phyloP scores from a whole-genome alignment of 2,113 vertebrate genomes.

The Montifringilla adamsi region DNA sequence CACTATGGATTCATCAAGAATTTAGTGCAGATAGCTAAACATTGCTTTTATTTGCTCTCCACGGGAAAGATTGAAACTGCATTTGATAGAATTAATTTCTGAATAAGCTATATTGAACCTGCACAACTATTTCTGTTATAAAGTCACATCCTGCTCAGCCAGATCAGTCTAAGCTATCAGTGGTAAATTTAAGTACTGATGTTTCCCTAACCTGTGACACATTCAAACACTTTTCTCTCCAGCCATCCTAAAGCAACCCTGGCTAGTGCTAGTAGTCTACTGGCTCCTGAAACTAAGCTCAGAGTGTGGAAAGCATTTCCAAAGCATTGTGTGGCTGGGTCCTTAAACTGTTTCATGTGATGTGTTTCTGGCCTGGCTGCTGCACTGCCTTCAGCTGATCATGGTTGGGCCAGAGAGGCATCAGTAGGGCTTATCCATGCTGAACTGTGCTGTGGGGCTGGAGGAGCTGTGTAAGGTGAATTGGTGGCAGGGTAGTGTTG shows the following conservation, averaged over 20 bases:
- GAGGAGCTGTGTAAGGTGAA: neutral
- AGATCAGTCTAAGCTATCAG: neutral
- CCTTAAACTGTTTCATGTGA: neutral
- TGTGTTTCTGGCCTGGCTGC: neutral
- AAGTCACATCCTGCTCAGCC: neutral
- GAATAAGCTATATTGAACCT: neutral
- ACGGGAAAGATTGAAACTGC: neutral
- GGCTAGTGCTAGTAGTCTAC: neutral
- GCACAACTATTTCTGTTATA: neutral
- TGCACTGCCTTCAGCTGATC: neutral
- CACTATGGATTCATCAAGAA: neutral
- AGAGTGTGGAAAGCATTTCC: neutral
- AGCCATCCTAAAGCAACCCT: neutral
- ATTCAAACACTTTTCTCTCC: neutral
- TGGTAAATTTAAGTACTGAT: neutral
- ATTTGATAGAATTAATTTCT: neutral
- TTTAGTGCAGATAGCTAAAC: neutral
- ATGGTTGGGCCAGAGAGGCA: neutral
- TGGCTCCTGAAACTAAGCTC: neutral
- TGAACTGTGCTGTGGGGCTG: neutral
- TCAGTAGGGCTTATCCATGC: neutral
- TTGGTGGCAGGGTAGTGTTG: neutral
- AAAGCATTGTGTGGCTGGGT: neutral
- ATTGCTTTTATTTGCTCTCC: neutral
- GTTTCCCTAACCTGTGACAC: neutral